Percentiles rank a stretch among this genome's conserved stretches.
Conservation (phyloP, 2,797 vertebrate genomes). For the Etheostoma nigrum region DNA sequence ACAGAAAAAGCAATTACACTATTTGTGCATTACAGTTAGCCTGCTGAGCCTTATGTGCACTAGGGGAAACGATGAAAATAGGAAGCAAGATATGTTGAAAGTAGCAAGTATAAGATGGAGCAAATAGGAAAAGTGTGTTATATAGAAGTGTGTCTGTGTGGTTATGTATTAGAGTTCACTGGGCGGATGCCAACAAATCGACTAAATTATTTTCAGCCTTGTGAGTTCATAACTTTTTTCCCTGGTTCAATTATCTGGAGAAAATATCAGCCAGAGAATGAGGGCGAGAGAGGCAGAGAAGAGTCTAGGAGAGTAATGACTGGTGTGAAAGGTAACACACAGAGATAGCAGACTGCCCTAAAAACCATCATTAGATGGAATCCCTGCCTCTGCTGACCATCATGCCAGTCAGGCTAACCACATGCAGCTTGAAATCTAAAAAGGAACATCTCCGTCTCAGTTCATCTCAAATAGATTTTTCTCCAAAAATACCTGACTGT, state of each 20-base stretch:
- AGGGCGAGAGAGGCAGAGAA: slow-evolving; percentile 36
- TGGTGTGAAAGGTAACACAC: slow-evolving; percentile 63
- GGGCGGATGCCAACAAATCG: slow-evolving; percentile 47
- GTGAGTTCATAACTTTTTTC: slow-evolving; percentile 54
- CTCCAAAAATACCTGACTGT: neutral
- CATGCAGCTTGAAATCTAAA: slow-evolving; percentile 24
- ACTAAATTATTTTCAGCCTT: slow-evolving; percentile 64
- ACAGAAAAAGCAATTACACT: slow-evolving; percentile 83
- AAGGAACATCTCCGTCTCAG: neutral
- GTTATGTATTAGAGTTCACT: slow-evolving; percentile 19
- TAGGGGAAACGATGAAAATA: slow-evolving; percentile 54
- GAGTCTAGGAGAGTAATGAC: slow-evolving; percentile 64
- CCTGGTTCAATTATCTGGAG: slow-evolving; percentile 64
- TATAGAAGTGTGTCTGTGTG: slow-evolving; percentile 21
- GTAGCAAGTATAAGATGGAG: slow-evolving; percentile 35
- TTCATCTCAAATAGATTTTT: neutral
- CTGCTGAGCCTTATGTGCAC: slow-evolving; percentile 59
- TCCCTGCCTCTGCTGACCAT: slow-evolving; percentile 35
- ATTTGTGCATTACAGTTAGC: slow-evolving; percentile 76
- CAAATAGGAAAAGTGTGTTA: slow-evolving; percentile 44
- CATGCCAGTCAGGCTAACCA: slow-evolving; percentile 18
- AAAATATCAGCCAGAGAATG: slow-evolving; percentile 51
- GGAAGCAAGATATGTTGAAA: slow-evolving; percentile 53
- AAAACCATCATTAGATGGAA: slow-evolving; percentile 63
- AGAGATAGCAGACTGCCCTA: slow-evolving; percentile 52